Base-by-base conservation (phyloP, 2,797 vertebrate genomes). In the Cossypha heuglini region DNA sequence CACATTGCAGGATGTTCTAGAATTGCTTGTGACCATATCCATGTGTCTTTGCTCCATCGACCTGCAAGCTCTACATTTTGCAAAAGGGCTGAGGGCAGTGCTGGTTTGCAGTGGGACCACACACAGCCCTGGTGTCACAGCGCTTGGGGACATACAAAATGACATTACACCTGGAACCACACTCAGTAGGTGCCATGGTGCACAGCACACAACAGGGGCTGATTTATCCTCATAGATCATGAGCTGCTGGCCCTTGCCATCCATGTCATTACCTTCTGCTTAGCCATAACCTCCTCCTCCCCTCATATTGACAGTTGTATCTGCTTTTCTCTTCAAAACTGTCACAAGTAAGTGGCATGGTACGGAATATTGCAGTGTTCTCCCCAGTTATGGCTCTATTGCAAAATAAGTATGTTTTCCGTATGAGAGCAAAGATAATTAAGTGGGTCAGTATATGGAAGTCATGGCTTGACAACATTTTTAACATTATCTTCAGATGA, bases 281-380 rank as follows among this genome's bases (percentile, higher is more conserved):
- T 71, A 42, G 28, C 28, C 21, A n/a, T 38, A 77, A 76, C 16
- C 3, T 71, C 57, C 46, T 81, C 42, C 64, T 76, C 38, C 49
- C 45, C 15, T 73, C 42, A 10, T 75, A 72, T 58, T 69, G 66
- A 52, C 29, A n/a, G n/a, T 72, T 84, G 26, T 58, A 20, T 29
- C 42, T 86, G n/a, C 25, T 69, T 77, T 81, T 88, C 31, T 81
- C 17, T 64, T 84, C 75, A 69, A 48, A 91, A 49, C 31, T 66
- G 22, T 33, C 38, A 33, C 43, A 64, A 33, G 17, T 73, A 78
- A 71, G 54, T 15, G 16, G 16, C 66, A 26, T 5, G 43, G 24
- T 42, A 68, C 31, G 75, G 43, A 66, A 42, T 3, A 51, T 18
- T 20, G 19, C 31, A 45, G 31, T 31, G 24, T n/a, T 88, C 38